These are phyloP conservation scores for Falco rusticolus DNA, from an alignment of 2,797 vertebrate species.

Conservation along the genomic window DNA sequence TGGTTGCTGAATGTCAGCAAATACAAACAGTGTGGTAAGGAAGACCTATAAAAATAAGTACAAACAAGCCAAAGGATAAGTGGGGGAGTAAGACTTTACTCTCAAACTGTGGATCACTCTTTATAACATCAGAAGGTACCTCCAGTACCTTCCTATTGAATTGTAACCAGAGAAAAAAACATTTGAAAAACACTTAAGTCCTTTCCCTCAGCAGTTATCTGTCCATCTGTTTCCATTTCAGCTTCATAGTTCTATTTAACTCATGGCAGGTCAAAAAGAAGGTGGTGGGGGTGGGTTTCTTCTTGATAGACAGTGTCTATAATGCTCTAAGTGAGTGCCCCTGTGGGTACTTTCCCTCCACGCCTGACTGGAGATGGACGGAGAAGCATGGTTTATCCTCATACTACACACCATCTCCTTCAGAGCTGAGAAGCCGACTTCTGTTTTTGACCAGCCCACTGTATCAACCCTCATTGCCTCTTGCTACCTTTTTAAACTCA, in stretches of 20 bases:
- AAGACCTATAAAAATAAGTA: slow-evolving; percentile 49
- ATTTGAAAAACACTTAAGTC: neutral
- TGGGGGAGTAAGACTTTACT: neutral
- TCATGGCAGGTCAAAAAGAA: neutral
- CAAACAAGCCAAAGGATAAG: slow-evolving; percentile 44
- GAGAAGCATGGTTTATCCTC: neutral
- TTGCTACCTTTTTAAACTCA: neutral
- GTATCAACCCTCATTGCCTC: neutral
- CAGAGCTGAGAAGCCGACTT: neutral
- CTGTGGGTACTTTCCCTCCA: accelerated
- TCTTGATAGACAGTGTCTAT: neutral
- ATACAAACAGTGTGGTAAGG: slow-evolving; percentile 11
- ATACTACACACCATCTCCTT: neutral
- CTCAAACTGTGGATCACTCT: neutral
- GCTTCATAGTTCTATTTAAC: neutral
- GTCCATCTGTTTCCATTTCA: neutral
- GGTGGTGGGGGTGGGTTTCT: neutral
- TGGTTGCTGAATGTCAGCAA: slow-evolving; percentile 1
- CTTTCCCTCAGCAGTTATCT: neutral
- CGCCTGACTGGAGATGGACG: neutral
- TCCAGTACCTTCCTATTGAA: neutral
- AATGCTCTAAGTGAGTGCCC: neutral
- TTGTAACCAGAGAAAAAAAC: neutral
- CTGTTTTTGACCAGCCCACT: neutral
- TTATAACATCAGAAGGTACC: neutral